These are phyloP conservation scores for Characodon lateralis DNA, from an alignment of 2,797 vertebrate species.

Conservation along the genomic window DNA sequence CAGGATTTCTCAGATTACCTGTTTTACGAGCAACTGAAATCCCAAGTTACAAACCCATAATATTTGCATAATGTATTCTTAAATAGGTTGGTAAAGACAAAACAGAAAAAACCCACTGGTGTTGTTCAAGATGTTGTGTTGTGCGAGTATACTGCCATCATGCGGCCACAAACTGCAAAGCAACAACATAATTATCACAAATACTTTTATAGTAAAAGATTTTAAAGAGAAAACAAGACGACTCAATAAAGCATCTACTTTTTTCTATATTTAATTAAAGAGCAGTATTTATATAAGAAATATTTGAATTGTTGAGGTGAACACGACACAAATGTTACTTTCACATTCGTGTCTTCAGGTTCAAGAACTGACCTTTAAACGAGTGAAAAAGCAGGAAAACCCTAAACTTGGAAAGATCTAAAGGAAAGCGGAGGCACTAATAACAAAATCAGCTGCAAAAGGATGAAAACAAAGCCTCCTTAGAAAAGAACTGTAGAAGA, in stretches of 20 bases:
- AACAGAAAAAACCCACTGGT: neutral
- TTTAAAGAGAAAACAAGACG: neutral
- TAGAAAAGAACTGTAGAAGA: too few species aligned
- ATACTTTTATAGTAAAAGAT: neutral
- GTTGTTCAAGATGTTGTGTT: neutral
- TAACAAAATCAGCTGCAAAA: neutral
- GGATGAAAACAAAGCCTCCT: neutral
- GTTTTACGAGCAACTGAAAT: neutral
- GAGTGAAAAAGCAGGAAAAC: neutral
- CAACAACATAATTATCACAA: neutral
- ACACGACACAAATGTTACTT: neutral
- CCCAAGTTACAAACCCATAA: neutral
- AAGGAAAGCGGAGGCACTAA: neutral
- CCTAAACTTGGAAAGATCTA: neutral
- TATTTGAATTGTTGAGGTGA: too few species aligned
- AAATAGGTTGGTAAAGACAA: neutral
- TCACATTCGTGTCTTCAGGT: neutral
- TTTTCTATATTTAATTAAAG: too few species aligned
- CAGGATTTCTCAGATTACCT: conserved; percentile 9
- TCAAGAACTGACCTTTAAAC: neutral
- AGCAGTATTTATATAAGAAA: too few species aligned
- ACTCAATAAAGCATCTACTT: too few species aligned
- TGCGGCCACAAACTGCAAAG: conserved; percentile 24
- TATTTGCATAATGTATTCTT: neutral
- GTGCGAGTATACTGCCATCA: conserved; percentile 37